Evolutionary conservation across 1,140 invertebrate species (phyloP).

Genomic region (Riptortus pedestris): DNA sequence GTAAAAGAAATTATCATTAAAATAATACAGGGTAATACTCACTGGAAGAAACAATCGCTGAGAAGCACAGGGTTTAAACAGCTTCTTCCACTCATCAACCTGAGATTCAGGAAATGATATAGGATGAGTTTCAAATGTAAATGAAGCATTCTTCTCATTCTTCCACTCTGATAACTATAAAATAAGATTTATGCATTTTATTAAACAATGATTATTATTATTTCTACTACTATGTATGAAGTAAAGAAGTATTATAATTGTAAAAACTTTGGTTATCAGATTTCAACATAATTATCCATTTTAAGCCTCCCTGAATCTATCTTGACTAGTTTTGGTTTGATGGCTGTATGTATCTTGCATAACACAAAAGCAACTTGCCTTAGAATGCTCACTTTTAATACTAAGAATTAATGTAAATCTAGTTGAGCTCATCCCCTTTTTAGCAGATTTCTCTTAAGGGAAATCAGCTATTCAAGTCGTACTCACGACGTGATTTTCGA

Average conservation of each 20-base stretch:
- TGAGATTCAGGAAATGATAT: constrained; percentile 67
- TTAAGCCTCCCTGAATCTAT: no score
- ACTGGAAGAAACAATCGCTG: constrained; percentile 86
- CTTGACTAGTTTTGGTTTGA: no score
- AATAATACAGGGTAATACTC: constrained; percentile 41
- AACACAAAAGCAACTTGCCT: no score
- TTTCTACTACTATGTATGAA: not conserved
- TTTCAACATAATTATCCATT: no score
- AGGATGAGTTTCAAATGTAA: constrained; percentile 61
- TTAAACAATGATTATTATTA: not conserved
- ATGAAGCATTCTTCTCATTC: constrained; percentile 46
- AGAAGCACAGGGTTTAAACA: constrained; percentile 87
- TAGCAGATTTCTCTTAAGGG: no score
- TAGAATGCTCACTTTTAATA: not conserved
- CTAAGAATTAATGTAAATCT: not conserved
- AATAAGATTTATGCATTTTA: not conserved
- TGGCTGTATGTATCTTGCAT: no score
- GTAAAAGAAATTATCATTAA: no score
- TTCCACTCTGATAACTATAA: constrained; percentile 58
- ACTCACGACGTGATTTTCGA: no score
- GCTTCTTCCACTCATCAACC: constrained; percentile 64
- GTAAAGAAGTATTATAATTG: no score
- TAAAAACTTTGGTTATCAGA: no score
- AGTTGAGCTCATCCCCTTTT: not conserved
- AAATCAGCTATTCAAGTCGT: no score